Base-by-base conservation (phyloP, 2,888 invertebrate genomes). In the Caenorhabditis angaria region DNA sequence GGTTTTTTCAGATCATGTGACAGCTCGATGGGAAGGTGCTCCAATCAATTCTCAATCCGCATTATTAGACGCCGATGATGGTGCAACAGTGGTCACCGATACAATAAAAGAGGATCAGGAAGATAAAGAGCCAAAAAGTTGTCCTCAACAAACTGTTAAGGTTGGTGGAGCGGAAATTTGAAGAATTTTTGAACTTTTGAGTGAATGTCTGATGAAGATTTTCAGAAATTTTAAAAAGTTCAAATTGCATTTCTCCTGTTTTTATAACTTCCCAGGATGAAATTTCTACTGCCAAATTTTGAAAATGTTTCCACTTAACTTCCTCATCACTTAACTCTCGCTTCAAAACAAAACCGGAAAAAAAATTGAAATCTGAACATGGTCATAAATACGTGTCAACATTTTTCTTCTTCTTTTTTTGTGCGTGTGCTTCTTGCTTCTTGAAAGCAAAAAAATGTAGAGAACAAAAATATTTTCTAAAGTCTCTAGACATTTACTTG, bases 21-120 rank as follows among this genome's bases (percentile, higher is more conserved):
- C 84, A 47, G 83, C 85, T 54, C 68, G 85, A 74, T 85, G 85
- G 85, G 85, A 85, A 73, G 85, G 84, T 59, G 79, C 81, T 53
- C 82, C 83, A 32, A 64, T 82, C 61, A 82, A 82, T 60, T 78
- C 82, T n/a, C 78, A 82, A 60, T 80, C 82, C n/a, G 80, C 78
- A n/a, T 57, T 84, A 32, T 66, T 84, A 60, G 84, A 83, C 67
- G 83, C 76, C 14, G 86, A 86, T 66, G 86, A 86, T 61, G 84
- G 84, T 8, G 85, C 83, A 3, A 86, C 86, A 3, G 81, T 85
- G 8, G 75, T 84, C 50, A 85, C 86, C 48, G 84, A 84, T 56
- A 83, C 82, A 28, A 77, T 85, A 53, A 86, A 86, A 57, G 85
- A 85, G 35, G 86, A 86, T 64, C 72, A 75, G 25, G 84, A 81